Evolutionary conservation across 2,113 vertebrate species (phyloP).

Genomic region (Ctenodactylus gundi): DNA sequence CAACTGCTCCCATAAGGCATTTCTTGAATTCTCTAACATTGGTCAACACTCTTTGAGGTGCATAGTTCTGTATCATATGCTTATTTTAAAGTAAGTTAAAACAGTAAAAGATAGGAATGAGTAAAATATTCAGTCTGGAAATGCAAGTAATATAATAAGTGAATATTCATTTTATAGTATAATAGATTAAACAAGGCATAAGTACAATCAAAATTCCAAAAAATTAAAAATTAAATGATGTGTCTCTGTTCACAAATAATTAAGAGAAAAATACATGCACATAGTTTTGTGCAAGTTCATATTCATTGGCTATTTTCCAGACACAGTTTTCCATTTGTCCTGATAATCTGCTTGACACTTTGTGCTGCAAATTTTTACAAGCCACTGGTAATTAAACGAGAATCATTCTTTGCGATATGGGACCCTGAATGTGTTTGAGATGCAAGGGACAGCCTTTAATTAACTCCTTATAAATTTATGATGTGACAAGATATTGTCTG

Average conservation of each 20-base stretch:
- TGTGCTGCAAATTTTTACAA: conserved; percentile 67
- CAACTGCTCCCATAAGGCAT: not conserved
- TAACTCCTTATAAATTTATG: conserved; percentile 81
- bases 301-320: not conserved
- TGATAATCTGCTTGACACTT: conserved; percentile 50
- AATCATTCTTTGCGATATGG: conserved; percentile 68
- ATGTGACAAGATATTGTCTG: conserved; percentile 79
- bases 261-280: conserved; percentile 30
- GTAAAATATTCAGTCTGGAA: not conserved
- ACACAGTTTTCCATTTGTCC: conserved; percentile 39
- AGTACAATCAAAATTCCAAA: conserved; percentile 3
- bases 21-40: not conserved
- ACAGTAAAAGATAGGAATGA: not conserved
- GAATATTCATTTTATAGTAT: not conserved
- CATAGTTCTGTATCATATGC: not conserved
- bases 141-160: not conserved
- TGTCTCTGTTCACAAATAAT: conserved; percentile 23
- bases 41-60: not conserved
- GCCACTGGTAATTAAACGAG: conserved; percentile 38
- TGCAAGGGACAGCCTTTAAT: conserved; percentile 76
- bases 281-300: not conserved
- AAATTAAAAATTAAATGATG: conserved; percentile 27
- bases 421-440: conserved; percentile 73
- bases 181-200: not conserved
- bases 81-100: not conserved